A percentile compares a stretch with the other conserved stretches of the same genome.
phyloP scores from a whole-genome alignment of 2,888 invertebrate species.

The Drosophila atroscutellata region DNA sequence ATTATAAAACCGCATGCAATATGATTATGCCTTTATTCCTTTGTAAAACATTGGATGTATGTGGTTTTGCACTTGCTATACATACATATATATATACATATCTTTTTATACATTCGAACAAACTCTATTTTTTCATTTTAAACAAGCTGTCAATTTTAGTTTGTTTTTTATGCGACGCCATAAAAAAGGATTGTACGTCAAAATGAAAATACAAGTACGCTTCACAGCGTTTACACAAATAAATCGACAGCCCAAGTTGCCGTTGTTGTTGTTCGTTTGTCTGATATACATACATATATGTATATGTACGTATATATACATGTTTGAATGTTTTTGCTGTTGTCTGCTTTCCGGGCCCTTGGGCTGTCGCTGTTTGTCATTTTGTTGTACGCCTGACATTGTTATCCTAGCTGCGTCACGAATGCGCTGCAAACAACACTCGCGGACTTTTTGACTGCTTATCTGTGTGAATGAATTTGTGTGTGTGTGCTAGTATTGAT shows the following conservation, averaged over 20 bases:
- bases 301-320: neutral
- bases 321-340: conserved; percentile 45
- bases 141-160: conserved; percentile 77
- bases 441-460: neutral
- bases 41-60: conserved; percentile 63
- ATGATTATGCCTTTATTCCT: conserved; percentile 36
- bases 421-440: conserved; percentile 42
- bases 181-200: conserved; percentile 54
- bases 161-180: conserved; percentile 49
- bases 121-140: conserved; percentile 28
- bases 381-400: conserved; percentile 67
- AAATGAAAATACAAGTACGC: conserved; percentile 75
- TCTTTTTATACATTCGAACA: conserved; percentile 4
- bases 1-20: conserved; percentile 63
- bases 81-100: conserved; percentile 18
- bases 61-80: conserved; percentile 63
- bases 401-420: conserved; percentile 59
- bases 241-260: conserved; percentile 61
- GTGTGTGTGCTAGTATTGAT: neutral
- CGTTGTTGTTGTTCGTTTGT: conserved; percentile 43
- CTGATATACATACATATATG: conserved; percentile 10
- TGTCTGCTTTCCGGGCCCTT: conserved; percentile 65
- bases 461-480: neutral
- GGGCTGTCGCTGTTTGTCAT: conserved; percentile 76
- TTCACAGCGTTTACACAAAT: conserved; percentile 71